A percentile compares a stretch with the other conserved stretches of the same genome.
These are phyloP conservation scores for Scaptomyza pallida DNA, from an alignment of 1,140 invertebrate species.

Conservation along the genomic window DNA sequence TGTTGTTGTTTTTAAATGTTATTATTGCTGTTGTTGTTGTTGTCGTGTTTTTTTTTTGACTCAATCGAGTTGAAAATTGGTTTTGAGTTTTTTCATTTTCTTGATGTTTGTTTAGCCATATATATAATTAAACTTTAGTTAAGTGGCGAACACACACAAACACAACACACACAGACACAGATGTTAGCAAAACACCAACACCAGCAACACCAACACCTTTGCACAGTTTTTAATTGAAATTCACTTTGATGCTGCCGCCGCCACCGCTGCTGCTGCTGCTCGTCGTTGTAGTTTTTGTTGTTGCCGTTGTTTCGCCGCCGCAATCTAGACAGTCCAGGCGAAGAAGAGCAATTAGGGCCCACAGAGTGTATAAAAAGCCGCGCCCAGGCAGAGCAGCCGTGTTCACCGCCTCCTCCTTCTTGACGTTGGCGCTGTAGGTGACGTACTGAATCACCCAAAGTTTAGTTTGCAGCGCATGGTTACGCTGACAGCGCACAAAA, in stretches of 20 bases:
- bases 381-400: constrained; percentile 41
- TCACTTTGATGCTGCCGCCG: constrained; percentile 56
- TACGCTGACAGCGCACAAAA: constrained; percentile 36
- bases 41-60: constrained; percentile 2
- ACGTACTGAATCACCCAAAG: constrained; percentile 76
- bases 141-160: constrained; percentile 43
- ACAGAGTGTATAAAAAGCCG: constrained; percentile 28
- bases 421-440: constrained; percentile 77
- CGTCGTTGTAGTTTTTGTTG: too few relatives aligned
- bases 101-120: constrained; percentile 52
- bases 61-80: constrained; percentile 38
- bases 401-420: constrained; percentile 78
- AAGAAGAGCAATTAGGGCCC: constrained; percentile 25
- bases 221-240: constrained; percentile 59
- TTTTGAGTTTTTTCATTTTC: constrained; percentile 34
- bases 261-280: constrained; percentile 7
- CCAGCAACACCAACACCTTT: constrained; percentile 42
- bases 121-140: constrained; percentile 72
- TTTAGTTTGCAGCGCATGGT: constrained; percentile 68
- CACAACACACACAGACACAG: constrained; percentile 13
- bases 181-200: constrained; percentile 25
- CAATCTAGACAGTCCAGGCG: constrained; percentile 47
- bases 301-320: constrained; percentile 1
- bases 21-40: constrained; percentile 25
- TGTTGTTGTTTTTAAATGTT: constrained; percentile 9